A percentile compares a stretch with the other conserved stretches of the same genome.
phyloP scores from a whole-genome alignment of 1,140 invertebrate species.

The Sminthurinus signatus region DNA sequence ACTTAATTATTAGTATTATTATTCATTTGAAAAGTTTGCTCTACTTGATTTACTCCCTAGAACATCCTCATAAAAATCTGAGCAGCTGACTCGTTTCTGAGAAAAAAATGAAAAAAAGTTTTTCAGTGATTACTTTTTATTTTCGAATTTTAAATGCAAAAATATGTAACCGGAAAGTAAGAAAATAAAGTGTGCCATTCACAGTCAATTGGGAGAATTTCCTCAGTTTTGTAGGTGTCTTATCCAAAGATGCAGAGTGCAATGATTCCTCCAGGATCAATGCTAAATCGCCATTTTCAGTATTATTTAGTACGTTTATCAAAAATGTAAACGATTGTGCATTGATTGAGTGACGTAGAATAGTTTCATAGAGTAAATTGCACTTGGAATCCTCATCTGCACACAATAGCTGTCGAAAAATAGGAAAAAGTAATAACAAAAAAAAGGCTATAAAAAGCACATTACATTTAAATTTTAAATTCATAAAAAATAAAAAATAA shows the following conservation, averaged over 20 bases:
- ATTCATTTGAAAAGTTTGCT: too few relatives aligned
- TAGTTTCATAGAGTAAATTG: conserved; percentile 19
- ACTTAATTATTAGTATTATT: too few relatives aligned
- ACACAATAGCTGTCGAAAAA: conserved; percentile 11
- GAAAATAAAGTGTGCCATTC: too few relatives aligned
- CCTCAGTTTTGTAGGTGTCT: background rate
- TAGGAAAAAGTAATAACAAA: too few relatives aligned
- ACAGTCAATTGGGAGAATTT: conserved; percentile 3
- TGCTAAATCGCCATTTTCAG: conserved; percentile 20
- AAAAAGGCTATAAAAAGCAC: too few relatives aligned
- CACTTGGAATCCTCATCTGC: conserved; percentile 18
- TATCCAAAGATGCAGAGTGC: too few relatives aligned
- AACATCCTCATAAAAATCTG: conserved; percentile 8
- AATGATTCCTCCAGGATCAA: conserved; percentile 15
- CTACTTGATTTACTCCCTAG: conserved; percentile 12
- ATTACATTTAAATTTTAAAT: too few relatives aligned
- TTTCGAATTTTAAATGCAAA: too few relatives aligned
- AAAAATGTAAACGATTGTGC: conserved; percentile 14
- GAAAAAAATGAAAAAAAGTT: too few relatives aligned
- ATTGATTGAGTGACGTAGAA: conserved; percentile 18
- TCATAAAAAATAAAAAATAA: too few relatives aligned
- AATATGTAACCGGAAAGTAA: too few relatives aligned
- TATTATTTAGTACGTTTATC: conserved; percentile 7
- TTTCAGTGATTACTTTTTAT: too few relatives aligned
- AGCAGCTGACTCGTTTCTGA: conserved; percentile 8